These are phyloP conservation scores for Dermolepida albohirtum DNA, from an alignment of 2,888 invertebrate species.

Conservation along the genomic window DNA sequence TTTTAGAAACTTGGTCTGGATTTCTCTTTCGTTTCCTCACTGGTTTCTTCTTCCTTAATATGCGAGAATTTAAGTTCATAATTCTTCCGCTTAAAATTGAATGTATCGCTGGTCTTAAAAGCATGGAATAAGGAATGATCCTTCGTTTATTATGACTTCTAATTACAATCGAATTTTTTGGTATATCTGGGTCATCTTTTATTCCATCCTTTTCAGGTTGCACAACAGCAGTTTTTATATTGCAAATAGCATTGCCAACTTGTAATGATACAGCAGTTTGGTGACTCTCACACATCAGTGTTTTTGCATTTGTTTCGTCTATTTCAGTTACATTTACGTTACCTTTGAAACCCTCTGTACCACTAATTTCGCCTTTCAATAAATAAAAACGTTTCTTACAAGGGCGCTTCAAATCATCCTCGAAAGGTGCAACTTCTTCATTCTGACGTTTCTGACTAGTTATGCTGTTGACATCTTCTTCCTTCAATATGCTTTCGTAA, in stretches of 20 bases:
- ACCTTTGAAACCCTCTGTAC: neutral
- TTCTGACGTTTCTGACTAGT: neutral
- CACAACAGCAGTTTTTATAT: slow-evolving; percentile 6
- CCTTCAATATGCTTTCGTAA: slow-evolving; percentile 28
- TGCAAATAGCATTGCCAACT: slow-evolving; percentile 25
- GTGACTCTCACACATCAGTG: slow-evolving; percentile 4
- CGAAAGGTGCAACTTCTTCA: neutral
- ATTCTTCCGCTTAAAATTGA: slow-evolving; percentile 7
- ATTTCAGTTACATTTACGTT: slow-evolving; percentile 25
- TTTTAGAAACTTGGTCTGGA: slow-evolving; percentile 6
- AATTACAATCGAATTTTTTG: slow-evolving; percentile 3
- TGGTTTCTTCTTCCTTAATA: slow-evolving; percentile 13
- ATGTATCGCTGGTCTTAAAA: slow-evolving; percentile 15
- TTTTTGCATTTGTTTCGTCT: slow-evolving; percentile 28
- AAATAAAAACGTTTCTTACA: slow-evolving; percentile 27
- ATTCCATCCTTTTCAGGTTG: neutral
- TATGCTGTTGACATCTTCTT: slow-evolving; percentile 21
- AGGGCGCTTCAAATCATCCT: neutral
- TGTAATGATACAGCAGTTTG: neutral
- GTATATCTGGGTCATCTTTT: neutral
- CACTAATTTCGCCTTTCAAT: slow-evolving; percentile 7
- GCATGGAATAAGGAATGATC: slow-evolving; percentile 10
- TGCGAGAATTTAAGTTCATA: neutral
- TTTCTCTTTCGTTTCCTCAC: slow-evolving; percentile 6
- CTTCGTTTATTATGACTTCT: slow-evolving; percentile 19